These are phyloP conservation scores for Melozone crissalis DNA, from an alignment of 2,113 vertebrate species.

Conservation along the genomic window DNA sequence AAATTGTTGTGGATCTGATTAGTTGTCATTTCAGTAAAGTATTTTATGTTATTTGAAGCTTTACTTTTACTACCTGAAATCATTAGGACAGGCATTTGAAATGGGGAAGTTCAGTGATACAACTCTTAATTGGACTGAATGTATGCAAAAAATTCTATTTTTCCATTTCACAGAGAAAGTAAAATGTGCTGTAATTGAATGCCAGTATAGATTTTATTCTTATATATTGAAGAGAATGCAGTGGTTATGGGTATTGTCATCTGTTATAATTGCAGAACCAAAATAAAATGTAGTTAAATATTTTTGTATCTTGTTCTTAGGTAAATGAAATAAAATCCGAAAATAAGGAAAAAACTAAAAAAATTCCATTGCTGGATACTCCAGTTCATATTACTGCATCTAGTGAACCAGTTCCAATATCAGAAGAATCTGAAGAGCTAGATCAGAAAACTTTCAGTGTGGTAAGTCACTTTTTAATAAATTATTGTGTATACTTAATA, in stretches of 20 bases:
- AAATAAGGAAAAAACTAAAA: conserved; percentile 86
- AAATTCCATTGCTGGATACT: conserved; percentile 74
- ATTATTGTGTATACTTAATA: neutral
- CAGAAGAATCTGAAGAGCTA: conserved; percentile 94
- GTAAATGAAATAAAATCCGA: conserved; percentile 85
- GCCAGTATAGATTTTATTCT: neutral
- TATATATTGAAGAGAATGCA: neutral
- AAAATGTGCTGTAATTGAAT: neutral
- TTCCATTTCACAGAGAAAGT: neutral
- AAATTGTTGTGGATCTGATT: neutral
- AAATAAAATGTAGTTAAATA: neutral
- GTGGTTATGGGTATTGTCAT: neutral
- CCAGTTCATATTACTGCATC: conserved; percentile 87
- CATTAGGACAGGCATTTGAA: neutral
- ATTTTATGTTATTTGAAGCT: neutral
- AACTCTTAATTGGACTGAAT: neutral
- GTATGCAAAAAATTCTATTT: neutral
- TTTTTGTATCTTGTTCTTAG: conserved; percentile 43
- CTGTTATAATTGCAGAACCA: neutral
- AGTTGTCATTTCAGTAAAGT: neutral
- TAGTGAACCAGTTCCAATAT: conserved; percentile 84
- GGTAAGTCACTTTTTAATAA: conserved; percentile 73
- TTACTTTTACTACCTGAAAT: neutral
- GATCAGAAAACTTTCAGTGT: conserved; percentile 99
- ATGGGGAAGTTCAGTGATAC: neutral